Conservation (phyloP, 2,888 invertebrate species). For the Antheraea yamamai region DNA sequence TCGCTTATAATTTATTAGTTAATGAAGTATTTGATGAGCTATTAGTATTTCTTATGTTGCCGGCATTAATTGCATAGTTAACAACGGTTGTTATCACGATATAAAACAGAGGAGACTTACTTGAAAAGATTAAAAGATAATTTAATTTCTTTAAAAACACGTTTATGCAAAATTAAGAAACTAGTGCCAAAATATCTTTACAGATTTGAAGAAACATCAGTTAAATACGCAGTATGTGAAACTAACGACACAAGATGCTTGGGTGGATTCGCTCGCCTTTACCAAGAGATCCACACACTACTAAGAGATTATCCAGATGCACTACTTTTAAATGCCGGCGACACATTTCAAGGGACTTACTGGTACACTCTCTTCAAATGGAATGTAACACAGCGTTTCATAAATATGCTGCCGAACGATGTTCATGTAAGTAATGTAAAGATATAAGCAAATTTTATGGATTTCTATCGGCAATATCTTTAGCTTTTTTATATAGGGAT, state of each 20-base stretch:
- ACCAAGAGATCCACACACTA: conserved; percentile 78
- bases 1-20: neutral
- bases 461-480: neutral
- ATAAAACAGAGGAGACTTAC: too few relatives aligned
- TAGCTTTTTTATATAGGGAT: too few relatives aligned
- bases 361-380: conserved; percentile 91
- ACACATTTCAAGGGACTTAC: conserved; percentile 92
- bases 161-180: neutral
- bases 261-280: conserved; percentile 87
- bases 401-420: conserved; percentile 89
- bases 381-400: conserved; percentile 88
- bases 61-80: too few relatives aligned
- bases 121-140: too few relatives aligned
- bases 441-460: neutral
- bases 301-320: conserved; percentile 78
- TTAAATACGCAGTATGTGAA: conserved; percentile 79
- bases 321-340: conserved; percentile 90
- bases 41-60: too few relatives aligned
- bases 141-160: too few relatives aligned
- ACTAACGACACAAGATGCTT: conserved; percentile 81
- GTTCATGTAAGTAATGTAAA: conserved; percentile 83
- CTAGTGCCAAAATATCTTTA: conserved; percentile 18
- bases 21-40: neutral
- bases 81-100: too few relatives aligned
- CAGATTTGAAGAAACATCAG: conserved; percentile 84